These are phyloP conservation scores for Nephrocerus scutellatus DNA, from an alignment of 2,888 invertebrate genomes.

Conservation along the genomic window DNA sequence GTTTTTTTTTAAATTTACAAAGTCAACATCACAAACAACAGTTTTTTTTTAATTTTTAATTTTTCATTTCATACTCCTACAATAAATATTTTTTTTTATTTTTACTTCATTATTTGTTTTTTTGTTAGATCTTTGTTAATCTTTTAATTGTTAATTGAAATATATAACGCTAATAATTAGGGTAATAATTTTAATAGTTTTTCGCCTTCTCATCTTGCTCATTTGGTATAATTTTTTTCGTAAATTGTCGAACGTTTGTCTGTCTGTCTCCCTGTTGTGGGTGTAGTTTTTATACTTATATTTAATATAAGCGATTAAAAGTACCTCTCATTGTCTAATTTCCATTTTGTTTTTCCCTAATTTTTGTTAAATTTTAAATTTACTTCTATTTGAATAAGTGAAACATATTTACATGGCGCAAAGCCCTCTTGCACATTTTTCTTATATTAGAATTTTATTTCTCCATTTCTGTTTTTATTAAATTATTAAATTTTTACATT, in stretches of 20 bases:
- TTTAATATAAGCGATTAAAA: conserved; percentile 6
- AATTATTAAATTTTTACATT: no score
- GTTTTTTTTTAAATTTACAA: no score
- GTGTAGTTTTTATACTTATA: conserved; percentile 13
- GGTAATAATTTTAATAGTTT: conserved; percentile 13
- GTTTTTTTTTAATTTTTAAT: conserved; percentile 22
- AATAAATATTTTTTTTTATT: conserved; percentile 15
- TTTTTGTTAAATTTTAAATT: conserved; percentile 4
- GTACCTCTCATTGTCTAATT: conserved; percentile 5
- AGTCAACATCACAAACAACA: conserved; percentile 30
- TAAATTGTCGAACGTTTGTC: conserved; percentile 10
- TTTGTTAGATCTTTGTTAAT: conserved; percentile 36
- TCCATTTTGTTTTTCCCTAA: conserved; percentile 10
- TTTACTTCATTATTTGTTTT: conserved; percentile 39
- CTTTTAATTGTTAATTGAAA: conserved; percentile 37
- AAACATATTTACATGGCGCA: no score
- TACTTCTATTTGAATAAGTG: no score
- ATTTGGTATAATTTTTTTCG: conserved; percentile 23
- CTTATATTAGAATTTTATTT: no score
- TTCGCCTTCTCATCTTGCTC: conserved; percentile 15
- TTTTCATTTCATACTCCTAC: conserved; percentile 14
- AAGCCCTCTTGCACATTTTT: no score
- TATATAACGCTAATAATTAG: conserved; percentile 27
- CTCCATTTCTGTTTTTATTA: no score
- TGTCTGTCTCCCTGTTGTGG: conserved; percentile 14